These are phyloP conservation scores for Staurois parvus DNA, from an alignment of 2,797 vertebrate species.

Conservation along the genomic window DNA sequence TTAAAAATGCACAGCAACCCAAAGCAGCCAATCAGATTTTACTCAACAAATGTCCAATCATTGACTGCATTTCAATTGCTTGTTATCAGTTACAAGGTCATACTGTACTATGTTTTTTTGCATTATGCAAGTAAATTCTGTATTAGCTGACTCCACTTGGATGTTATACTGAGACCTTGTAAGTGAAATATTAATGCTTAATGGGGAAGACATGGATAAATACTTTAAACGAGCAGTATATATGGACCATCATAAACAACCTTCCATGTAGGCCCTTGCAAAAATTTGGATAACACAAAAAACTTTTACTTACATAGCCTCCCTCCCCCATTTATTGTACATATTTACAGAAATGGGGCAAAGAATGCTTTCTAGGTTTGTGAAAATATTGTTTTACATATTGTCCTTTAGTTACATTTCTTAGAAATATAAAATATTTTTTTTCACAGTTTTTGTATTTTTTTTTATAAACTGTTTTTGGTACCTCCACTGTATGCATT, in stretches of 20 bases:
- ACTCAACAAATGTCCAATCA: no score
- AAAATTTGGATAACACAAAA: not conserved
- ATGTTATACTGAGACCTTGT: not conserved
- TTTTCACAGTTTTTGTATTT: slow-evolving; percentile 64
- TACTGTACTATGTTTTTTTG: no score
- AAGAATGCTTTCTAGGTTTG: slow-evolving; percentile 2
- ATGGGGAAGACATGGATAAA: slow-evolving; percentile 4
- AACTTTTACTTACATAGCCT: not conserved
- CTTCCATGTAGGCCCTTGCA: not conserved
- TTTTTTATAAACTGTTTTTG: slow-evolving; percentile 69
- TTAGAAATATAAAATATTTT: slow-evolving; percentile 70
- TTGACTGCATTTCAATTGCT: no score
- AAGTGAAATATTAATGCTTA: not conserved
- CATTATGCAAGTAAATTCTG: no score
- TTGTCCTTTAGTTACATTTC: slow-evolving; percentile 58
- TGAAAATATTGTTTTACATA: slow-evolving; percentile 53
- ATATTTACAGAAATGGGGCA: slow-evolving; percentile 37
- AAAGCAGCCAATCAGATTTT: no score
- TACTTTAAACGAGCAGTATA: not conserved
- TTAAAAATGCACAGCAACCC: no score
- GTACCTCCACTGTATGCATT: slow-evolving; percentile 63
- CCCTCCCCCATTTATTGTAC: slow-evolving; percentile 6
- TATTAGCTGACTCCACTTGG: not conserved
- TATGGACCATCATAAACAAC: not conserved
- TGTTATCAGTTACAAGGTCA: no score